Conservation (phyloP, 2,888 invertebrate species). For the Dimorphilus gyrociliatus region DNA sequence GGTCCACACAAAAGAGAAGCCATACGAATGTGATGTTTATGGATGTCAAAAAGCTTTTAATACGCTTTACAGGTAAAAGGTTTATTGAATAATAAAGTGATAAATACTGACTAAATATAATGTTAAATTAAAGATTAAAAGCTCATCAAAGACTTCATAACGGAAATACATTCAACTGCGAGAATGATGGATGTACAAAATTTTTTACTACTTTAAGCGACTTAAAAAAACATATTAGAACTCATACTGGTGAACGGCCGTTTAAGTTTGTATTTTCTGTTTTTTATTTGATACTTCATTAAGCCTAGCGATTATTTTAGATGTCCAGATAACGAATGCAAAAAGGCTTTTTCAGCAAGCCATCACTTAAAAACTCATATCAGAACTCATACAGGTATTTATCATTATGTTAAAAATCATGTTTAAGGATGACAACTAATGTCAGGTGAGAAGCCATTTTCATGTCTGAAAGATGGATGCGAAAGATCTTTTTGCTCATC, state of each 20-base stretch:
- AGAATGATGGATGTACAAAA: slow-evolving; percentile 61
- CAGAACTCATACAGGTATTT: slow-evolving; percentile 56
- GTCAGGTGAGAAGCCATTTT: slow-evolving; percentile 50
- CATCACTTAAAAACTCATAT: slow-evolving; percentile 82
- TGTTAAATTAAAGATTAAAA: slow-evolving; percentile 18
- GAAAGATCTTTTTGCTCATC: slow-evolving; percentile 62
- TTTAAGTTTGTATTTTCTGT: slow-evolving; percentile 18
- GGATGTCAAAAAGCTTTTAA: slow-evolving; percentile 84
- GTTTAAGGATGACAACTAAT: not conserved
- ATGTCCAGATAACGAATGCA: slow-evolving; percentile 64
- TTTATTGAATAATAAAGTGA: too few relatives aligned
- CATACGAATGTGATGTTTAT: slow-evolving; percentile 64
- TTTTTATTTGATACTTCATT: not conserved
- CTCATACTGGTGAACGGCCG: slow-evolving; percentile 64
- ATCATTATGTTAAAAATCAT: slow-evolving; percentile 1
- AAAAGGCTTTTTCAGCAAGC: slow-evolving; percentile 78
- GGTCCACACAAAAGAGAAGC: slow-evolving; percentile 79
- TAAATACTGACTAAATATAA: not conserved
- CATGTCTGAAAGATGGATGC: slow-evolving; percentile 52
- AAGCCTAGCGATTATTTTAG: slow-evolving; percentile 40
- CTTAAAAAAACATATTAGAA: slow-evolving; percentile 77
- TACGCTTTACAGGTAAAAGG: slow-evolving; percentile 63
- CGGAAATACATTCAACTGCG: slow-evolving; percentile 84
- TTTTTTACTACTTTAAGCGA: slow-evolving; percentile 85
- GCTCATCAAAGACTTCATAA: slow-evolving; percentile 82